Conservation (phyloP, 1,140 invertebrate genomes). For the Catajapyx aquilonaris region DNA sequence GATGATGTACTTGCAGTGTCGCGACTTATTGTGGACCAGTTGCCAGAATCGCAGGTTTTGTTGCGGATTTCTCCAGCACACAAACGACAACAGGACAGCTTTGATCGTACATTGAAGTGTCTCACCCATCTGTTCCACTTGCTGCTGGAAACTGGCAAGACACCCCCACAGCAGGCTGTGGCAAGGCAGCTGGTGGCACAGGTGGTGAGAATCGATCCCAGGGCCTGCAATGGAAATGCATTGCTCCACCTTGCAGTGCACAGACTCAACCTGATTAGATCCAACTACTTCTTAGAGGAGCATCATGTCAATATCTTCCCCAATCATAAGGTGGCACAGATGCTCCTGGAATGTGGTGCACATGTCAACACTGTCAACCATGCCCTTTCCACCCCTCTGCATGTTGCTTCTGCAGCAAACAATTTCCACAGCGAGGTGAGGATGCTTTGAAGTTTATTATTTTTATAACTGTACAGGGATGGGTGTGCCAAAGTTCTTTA, state of each 20-base stretch:
- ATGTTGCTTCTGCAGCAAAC: constrained; percentile 46
- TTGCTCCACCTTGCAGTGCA: constrained; percentile 62
- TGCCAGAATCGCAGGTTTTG: constrained; percentile 29
- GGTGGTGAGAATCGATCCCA: constrained; percentile 38
- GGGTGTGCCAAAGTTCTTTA: no score
- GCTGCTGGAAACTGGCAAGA: constrained; percentile 35
- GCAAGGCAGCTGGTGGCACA: constrained; percentile 23
- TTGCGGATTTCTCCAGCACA: constrained; percentile 41
- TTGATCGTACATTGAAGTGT: constrained; percentile 56
- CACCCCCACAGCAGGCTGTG: constrained; percentile 15
- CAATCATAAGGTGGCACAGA: constrained; percentile 35
- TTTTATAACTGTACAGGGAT: constrained; percentile 3
- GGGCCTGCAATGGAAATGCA: constrained; percentile 46
- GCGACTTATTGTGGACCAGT: constrained; percentile 12
- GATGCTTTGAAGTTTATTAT: constrained; percentile 10
- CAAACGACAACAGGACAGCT: constrained; percentile 57
- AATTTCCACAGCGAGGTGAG: constrained; percentile 48
- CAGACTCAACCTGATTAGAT: constrained; percentile 52
- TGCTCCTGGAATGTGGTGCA: constrained; percentile 53
- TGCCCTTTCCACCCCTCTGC: constrained; percentile 47
- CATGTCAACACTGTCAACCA: constrained; percentile 52
- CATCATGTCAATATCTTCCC: constrained; percentile 48
- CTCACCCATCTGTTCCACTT: constrained; percentile 61
- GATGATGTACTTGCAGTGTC: constrained; percentile 41
- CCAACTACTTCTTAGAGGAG: constrained; percentile 53